Conservation (phyloP, 2,113 vertebrate genomes). For the Otus sunia region DNA sequence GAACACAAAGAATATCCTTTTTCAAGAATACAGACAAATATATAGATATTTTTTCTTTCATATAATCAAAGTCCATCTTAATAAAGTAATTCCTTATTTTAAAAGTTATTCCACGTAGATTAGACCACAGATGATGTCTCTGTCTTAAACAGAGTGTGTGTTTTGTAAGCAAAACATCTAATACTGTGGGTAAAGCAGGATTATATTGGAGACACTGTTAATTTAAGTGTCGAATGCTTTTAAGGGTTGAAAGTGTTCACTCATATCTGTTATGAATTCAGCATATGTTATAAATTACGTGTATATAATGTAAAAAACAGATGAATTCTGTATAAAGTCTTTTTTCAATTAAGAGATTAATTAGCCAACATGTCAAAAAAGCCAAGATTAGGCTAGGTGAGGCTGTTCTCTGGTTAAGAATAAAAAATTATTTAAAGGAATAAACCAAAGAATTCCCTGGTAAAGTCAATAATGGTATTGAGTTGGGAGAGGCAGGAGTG, state of each 20-base stretch:
- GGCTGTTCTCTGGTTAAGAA: background rate
- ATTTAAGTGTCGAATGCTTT: slow-evolving; percentile 17
- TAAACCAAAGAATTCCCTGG: background rate
- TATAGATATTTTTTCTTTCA: background rate
- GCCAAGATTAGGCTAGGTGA: background rate
- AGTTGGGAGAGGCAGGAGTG: background rate
- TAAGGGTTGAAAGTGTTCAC: slow-evolving; percentile 31
- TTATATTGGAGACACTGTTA: slow-evolving; percentile 24
- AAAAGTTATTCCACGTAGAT: background rate
- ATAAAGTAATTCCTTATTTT: background rate
- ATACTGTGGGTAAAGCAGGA: background rate
- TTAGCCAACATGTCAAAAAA: background rate
- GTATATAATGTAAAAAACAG: background rate
- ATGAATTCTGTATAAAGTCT: background rate
- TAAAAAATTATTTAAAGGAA: background rate
- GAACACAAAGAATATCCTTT: background rate
- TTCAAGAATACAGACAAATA: background rate
- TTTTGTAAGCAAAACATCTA: slow-evolving; percentile 3
- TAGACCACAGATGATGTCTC: background rate
- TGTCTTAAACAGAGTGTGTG: background rate
- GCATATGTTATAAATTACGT: slow-evolving; percentile 1
- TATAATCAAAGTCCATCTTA: background rate
- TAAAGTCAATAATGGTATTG: background rate
- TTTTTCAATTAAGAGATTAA: slow-evolving; percentile 30
- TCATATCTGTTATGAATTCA: slow-evolving; percentile 1